These are phyloP conservation scores for Micoletzkya japonica DNA, from an alignment of 2,888 invertebrate genomes.

Conservation along the genomic window DNA sequence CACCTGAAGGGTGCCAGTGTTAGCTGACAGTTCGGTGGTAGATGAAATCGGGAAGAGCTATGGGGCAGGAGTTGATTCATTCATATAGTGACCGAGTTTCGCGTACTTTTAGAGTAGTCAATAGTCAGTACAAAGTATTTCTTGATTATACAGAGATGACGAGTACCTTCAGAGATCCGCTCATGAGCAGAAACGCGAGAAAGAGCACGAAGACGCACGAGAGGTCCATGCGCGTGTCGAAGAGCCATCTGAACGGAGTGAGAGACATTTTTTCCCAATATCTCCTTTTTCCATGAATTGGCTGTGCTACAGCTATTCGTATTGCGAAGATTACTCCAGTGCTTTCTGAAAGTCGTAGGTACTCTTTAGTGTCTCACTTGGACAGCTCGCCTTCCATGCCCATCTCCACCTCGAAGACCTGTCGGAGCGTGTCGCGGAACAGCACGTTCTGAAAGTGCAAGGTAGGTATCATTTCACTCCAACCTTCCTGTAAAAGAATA, in stretches of 20 bases:
- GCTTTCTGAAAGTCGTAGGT: no score
- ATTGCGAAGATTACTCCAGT: neutral
- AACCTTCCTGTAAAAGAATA: no score
- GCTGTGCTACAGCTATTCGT: no score
- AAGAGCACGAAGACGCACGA: constrained; percentile 10
- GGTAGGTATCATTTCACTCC: no score
- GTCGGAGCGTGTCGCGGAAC: constrained; percentile 17
- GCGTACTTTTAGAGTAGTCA: neutral
- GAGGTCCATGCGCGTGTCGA: constrained; percentile 14
- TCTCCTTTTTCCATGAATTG: no score
- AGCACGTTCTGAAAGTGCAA: constrained; percentile 23
- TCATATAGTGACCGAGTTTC: no score
- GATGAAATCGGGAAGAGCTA: no score
- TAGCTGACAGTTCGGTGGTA: no score
- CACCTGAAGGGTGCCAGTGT: constrained; percentile 5
- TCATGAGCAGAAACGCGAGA: constrained; percentile 18
- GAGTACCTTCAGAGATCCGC: constrained; percentile 25
- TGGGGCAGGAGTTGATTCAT: no score
- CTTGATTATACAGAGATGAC: no score
- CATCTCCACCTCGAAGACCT: neutral
- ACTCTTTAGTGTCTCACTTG: neutral
- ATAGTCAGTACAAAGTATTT: no score
- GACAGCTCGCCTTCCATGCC: neutral
- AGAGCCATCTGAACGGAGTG: neutral
- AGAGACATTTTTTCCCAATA: neutral